A percentile compares a stretch with the other conserved stretches of the same genome.
Evolutionary conservation across 2,797 vertebrate genomes (phyloP).

Genomic region (Antennarius maculatus): DNA sequence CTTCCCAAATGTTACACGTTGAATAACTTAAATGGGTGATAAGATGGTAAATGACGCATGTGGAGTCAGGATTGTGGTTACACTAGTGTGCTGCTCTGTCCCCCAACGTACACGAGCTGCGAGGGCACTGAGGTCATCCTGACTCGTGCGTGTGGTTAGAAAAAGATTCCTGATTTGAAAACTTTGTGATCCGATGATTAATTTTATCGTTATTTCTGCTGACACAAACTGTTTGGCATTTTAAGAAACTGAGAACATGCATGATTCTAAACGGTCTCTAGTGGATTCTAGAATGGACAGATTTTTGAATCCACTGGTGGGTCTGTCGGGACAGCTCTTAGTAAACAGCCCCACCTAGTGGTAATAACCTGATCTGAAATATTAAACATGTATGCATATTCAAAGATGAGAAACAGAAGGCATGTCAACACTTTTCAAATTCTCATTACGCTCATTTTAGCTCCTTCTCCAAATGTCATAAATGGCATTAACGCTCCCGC

Average conservation of each 20-base stretch:
- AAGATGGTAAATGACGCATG: neutral
- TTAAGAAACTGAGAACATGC: neutral
- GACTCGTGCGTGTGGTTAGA: too few relatives aligned
- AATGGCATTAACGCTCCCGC: constrained; percentile 20
- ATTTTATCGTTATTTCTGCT: constrained; percentile 2
- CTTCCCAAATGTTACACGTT: too few relatives aligned
- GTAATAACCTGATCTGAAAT: constrained; percentile 12
- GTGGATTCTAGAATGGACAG: constrained; percentile 15
- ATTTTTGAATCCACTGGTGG: constrained; percentile 17
- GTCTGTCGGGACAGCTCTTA: constrained; percentile 20
- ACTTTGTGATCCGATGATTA: neutral
- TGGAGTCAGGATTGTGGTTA: too few relatives aligned
- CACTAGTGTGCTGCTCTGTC: too few relatives aligned
- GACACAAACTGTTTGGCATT: constrained; percentile 6
- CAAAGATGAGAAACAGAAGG: constrained; percentile 7
- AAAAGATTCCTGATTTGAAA: neutral
- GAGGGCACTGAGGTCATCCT: neutral
- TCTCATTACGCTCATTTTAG: neutral
- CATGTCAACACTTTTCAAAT: neutral
- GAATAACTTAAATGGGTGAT: too few relatives aligned
- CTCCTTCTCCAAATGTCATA: neutral
- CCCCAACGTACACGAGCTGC: neutral
- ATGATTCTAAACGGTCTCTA: constrained; percentile 2
- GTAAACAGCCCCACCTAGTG: constrained; percentile 76
- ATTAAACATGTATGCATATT: neutral